These are phyloP conservation scores for Limosa lapponica DNA, from an alignment of 2,797 vertebrate genomes.

Conservation along the genomic window DNA sequence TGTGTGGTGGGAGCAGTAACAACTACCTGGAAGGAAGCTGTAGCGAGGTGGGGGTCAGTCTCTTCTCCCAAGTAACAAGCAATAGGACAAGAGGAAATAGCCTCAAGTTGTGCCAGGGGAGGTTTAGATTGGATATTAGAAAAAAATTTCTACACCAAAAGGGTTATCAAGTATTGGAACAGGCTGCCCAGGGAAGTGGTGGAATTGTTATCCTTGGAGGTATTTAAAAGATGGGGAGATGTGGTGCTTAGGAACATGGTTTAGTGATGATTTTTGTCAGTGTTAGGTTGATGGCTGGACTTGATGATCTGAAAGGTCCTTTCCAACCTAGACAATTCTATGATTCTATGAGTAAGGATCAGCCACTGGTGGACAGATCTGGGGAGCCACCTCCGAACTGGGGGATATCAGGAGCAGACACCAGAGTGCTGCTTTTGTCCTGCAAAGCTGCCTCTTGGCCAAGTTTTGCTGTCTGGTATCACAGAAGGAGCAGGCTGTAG, in stretches of 20 bases:
- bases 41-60: neutral
- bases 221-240: neutral
- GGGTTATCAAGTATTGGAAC: neutral
- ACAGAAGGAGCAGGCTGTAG: neutral
- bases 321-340: neutral
- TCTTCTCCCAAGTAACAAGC: neutral
- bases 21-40: neutral
- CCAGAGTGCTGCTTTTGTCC: accelerated
- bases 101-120: neutral
- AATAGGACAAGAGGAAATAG: neutral
- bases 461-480: neutral
- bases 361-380: too few relatives aligned
- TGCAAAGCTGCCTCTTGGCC: neutral
- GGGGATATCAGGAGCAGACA: accelerated
- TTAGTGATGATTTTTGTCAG: neutral
- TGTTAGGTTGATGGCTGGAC: neutral
- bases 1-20: neutral
- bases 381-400: accelerated
- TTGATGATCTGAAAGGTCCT: neutral
- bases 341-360: neutral
- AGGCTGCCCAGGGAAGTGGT: neutral
- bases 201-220: neutral
- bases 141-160: neutral
- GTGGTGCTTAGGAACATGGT: neutral
- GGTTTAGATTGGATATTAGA: neutral